A percentile compares a stretch with the other conserved stretches of the same genome.
Evolutionary conservation across 2,113 vertebrate species (phyloP).

Genomic region (Halcyon senegalensis): DNA sequence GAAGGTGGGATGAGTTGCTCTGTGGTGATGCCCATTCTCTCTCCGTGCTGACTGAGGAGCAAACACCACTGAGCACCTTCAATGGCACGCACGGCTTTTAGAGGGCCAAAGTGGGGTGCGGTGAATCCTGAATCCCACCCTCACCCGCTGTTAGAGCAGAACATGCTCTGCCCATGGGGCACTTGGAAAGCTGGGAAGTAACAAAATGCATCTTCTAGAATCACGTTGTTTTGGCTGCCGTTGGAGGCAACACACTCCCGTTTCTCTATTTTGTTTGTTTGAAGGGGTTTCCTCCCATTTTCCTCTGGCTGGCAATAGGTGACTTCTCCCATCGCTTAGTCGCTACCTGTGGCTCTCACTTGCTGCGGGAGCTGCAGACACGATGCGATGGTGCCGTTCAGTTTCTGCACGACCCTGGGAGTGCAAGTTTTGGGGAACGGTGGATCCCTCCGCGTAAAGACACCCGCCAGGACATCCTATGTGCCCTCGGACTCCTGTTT

Average conservation of each 20-base stretch:
- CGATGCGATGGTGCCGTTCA: rapidly evolving
- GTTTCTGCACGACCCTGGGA: not conserved
- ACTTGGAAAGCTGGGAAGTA: rapidly evolving
- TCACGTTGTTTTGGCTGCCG: not conserved
- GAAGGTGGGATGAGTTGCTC: not conserved
- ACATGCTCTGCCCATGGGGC: rapidly evolving
- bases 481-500: not conserved
- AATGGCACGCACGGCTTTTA: not conserved
- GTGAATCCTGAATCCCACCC: not conserved
- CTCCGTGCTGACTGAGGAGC: not conserved
- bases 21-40: not conserved
- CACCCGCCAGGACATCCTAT: not conserved
- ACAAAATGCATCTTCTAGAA: not conserved
- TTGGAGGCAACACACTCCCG: not conserved
- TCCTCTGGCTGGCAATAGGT: not conserved
- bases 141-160: not conserved
- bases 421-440: not conserved
- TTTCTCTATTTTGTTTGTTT: not conserved
- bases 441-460: not conserved
- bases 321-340: not conserved
- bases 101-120: not conserved
- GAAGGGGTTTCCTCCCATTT: not conserved
- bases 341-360: not conserved
- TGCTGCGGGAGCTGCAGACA: rapidly evolving
- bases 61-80: not conserved